Percentiles rank a stretch among this genome's conserved stretches.
Evolutionary conservation across 2,888 invertebrate species (phyloP).

Genomic region (Patella ulyssiponensis): DNA sequence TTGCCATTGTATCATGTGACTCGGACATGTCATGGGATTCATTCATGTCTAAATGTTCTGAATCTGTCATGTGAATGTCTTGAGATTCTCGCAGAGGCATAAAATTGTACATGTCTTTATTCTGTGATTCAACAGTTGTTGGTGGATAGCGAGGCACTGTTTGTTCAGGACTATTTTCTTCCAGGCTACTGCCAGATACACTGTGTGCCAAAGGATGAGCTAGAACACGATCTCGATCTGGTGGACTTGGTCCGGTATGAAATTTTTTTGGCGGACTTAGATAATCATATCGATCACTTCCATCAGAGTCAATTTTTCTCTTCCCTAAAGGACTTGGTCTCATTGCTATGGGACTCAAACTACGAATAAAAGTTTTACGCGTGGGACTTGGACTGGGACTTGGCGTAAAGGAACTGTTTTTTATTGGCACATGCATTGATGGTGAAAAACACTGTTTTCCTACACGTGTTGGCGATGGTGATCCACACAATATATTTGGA

Average conservation of each 20-base stretch:
- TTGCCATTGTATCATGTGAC: slow-evolving; percentile 27
- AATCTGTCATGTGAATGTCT: slow-evolving; percentile 64
- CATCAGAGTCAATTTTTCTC: slow-evolving; percentile 67
- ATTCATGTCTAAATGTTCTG: slow-evolving; percentile 58
- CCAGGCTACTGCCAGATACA: slow-evolving; percentile 42
- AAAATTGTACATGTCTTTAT: slow-evolving; percentile 49
- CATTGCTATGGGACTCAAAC: slow-evolving; percentile 90
- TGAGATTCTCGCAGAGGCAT: slow-evolving; percentile 54
- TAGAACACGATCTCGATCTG: slow-evolving; percentile 52
- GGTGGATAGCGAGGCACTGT: slow-evolving; percentile 24
- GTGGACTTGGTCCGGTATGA: slow-evolving; percentile 58
- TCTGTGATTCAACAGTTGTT: neutral
- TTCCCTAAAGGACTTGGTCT: slow-evolving; percentile 76
- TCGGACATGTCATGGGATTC: slow-evolving; percentile 61
- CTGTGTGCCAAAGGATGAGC: slow-evolving; percentile 63
- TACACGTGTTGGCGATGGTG: slow-evolving; percentile 70
- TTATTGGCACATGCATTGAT: slow-evolving; percentile 75
- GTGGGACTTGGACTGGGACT: slow-evolving; percentile 88
- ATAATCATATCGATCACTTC: slow-evolving; percentile 56
- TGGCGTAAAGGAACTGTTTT: slow-evolving; percentile 71
- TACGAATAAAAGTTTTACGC: slow-evolving; percentile 83
- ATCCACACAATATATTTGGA: slow-evolving; percentile 64
- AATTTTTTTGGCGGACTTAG: slow-evolving; percentile 66
- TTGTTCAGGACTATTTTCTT: slow-evolving; percentile 39
- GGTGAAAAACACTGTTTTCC: slow-evolving; percentile 76